Evolutionary conservation across 37 sponge, comb jelly and placozoan species (phyloP), one percentile per base, ranked within the genome.

Genomic region (Cladorhizidae sp.): DNA sequence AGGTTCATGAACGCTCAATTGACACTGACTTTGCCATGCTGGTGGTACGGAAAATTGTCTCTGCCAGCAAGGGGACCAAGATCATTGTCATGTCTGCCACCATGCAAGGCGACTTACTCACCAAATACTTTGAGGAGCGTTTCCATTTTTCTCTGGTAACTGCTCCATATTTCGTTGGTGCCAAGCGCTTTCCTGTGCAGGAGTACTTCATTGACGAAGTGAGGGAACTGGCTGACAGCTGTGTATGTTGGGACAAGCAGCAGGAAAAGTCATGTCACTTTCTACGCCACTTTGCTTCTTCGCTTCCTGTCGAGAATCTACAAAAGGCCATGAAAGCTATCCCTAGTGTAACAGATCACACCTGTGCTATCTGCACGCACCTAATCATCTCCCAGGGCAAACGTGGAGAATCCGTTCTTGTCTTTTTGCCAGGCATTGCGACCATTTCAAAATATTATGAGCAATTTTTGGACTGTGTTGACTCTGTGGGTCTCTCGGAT

Each of bases 31-130:
- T 92, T 42, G 65, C 80, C 21, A 45, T 84, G 55, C 73, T 88
- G n/a, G 73, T 88, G 3, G 82, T 92, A 38, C 64, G 93, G 32
- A 84, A 78, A 39, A 82, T 92, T 12, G 72, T 76, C 17, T 22
- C 51, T n/a, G 61, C 72, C 7, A 22, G 23, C n/a, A 62, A 73
- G 9, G 11, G 51, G 0, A 43, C 74, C 26, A 92, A 88, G 41
- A 64, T 92, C 25, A 63, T 92, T 32, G 25, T 92, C 40, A 92
- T 92, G 93, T 92, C 93, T 29, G 93, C 93, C 78, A 92, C 93
- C 12, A 75, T 92, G 72, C 85, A 92, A 29, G 85, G 78, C 1
- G 26, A 67, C 17, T 67, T 88, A 3, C 31, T 83, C 11, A 70
- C 74, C 33, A 51, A 72, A n/a, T 92, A 92, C 67, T 87, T 92